phyloP scores from a whole-genome alignment of 2,888 invertebrate species.

The Nemoura dubitans region DNA sequence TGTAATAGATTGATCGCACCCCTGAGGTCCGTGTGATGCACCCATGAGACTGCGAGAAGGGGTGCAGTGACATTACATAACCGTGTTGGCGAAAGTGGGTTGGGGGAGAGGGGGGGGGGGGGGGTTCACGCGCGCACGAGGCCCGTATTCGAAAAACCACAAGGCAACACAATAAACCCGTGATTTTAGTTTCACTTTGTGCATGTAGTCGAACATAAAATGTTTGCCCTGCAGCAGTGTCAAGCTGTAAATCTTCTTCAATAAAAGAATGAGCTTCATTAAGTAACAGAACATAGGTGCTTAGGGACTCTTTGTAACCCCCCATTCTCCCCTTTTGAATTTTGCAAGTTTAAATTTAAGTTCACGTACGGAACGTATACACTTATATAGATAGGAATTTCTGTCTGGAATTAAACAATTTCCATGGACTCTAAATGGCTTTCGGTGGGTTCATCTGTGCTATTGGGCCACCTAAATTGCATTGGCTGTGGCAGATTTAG shows the following conservation, averaged over 20 bases:
- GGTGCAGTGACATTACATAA: conserved; percentile 35
- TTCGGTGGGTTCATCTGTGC: background rate
- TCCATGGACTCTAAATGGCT: background rate
- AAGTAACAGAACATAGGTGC: conserved; percentile 46
- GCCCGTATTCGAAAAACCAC: conserved; percentile 36
- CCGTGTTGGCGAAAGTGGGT: background rate
- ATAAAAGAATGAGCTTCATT: conserved; percentile 46
- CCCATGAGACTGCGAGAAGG: conserved; percentile 26
- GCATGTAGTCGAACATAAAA: conserved; percentile 7
- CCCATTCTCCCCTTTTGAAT: background rate
- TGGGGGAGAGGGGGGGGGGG: background rate
- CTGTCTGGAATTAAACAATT: background rate
- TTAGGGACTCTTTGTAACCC: conserved; percentile 32
- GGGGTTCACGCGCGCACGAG: background rate
- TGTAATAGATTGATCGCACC: conserved; percentile 40
- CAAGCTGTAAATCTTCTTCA: conserved; percentile 42
- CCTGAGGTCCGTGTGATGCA: conserved; percentile 25
- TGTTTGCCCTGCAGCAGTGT: conserved; percentile 42
- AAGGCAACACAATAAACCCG: conserved; percentile 31
- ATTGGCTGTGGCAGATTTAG: conserved; percentile 18
- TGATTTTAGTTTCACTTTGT: conserved; percentile 40
- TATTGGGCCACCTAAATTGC: conserved; percentile 20
- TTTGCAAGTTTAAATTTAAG: background rate
- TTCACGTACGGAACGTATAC: background rate
- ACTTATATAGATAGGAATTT: background rate